Evolutionary conservation across 2,797 vertebrate species (phyloP).

Genomic region (Protosalanx chinensis): DNA sequence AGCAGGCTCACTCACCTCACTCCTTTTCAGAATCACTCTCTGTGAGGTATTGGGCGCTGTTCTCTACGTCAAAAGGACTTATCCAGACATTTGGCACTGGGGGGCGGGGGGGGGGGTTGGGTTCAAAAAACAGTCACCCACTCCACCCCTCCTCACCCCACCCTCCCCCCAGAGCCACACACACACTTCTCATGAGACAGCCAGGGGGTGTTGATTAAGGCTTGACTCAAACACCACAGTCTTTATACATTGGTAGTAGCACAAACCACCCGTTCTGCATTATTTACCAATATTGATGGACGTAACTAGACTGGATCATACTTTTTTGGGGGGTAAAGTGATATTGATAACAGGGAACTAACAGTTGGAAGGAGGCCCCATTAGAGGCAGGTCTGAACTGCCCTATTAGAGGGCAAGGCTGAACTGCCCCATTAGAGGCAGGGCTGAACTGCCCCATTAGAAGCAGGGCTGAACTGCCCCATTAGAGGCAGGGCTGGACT

Average conservation of each 20-base stretch:
- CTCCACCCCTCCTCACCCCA: not conserved
- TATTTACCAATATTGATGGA: slow-evolving; percentile 36
- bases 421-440: slow-evolving; percentile 23
- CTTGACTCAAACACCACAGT: slow-evolving; percentile 14
- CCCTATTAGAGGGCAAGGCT: slow-evolving; percentile 24
- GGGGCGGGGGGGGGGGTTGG: not conserved
- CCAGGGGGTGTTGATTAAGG: slow-evolving; percentile 19
- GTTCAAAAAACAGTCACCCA: not conserved
- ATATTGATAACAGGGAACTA: slow-evolving; percentile 51
- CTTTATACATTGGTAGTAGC: slow-evolving; percentile 35
- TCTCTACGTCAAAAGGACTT: slow-evolving; percentile 42
- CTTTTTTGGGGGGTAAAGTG: slow-evolving; percentile 29
- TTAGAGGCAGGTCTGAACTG: not conserved
- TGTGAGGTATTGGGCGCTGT: slow-evolving; percentile 46
- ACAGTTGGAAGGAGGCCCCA: slow-evolving; percentile 28
- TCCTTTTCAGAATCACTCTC: slow-evolving; percentile 53
- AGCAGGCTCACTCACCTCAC: slow-evolving; percentile 20
- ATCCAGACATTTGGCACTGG: slow-evolving; percentile 21
- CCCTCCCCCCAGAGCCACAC: not conserved
- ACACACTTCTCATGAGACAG: slow-evolving; percentile 1
- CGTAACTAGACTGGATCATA: slow-evolving; percentile 22
- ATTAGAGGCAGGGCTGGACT: slow-evolving; percentile 27
- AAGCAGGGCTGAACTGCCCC: not conserved
- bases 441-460: slow-evolving; percentile 12
- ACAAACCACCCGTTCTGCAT: slow-evolving; percentile 27